Conservation (phyloP, 2,797 vertebrate species). For the Sebastes elongatus region DNA sequence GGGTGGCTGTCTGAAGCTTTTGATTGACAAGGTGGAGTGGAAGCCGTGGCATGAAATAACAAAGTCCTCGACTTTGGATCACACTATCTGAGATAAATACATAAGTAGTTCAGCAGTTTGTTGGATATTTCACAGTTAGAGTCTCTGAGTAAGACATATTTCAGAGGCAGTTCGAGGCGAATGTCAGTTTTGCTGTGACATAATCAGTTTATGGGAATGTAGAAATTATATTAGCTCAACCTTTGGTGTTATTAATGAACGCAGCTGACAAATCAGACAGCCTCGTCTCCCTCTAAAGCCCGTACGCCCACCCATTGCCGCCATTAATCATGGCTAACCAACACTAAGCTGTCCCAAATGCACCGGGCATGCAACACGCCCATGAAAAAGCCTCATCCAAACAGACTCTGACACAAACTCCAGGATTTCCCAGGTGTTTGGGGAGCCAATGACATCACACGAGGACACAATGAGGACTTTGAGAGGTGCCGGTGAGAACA, state of each 20-base stretch:
- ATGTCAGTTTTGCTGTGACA: not conserved
- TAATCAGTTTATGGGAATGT: constrained; percentile 4
- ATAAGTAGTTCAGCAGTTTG: not conserved
- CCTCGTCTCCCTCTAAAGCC: constrained; percentile 13
- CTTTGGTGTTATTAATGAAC: constrained; percentile 8
- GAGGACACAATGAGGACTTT: constrained; percentile 77
- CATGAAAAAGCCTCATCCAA: constrained; percentile 58
- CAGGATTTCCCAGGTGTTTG: constrained; percentile 76
- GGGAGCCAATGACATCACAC: constrained; percentile 74
- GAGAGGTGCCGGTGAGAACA: constrained; percentile 59
- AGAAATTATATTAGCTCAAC: constrained; percentile 9
- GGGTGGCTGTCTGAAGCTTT: constrained; percentile 38
- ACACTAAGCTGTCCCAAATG: constrained; percentile 43
- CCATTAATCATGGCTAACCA: constrained; percentile 64
- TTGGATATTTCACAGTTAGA: not conserved
- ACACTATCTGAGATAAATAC: not conserved
- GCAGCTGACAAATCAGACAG: constrained; percentile 16
- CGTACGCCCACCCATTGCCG: constrained; percentile 16
- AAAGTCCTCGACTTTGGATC: constrained; percentile 8
- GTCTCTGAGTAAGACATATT: not conserved
- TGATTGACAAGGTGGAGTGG: constrained; percentile 55
- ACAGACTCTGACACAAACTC: constrained; percentile 64
- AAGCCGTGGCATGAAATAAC: constrained; percentile 33
- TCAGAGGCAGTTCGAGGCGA: not conserved
- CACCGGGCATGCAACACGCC: constrained; percentile 20